phyloP scores from a whole-genome alignment of 2,113 vertebrate species.

The Triplophysa dalaica region DNA sequence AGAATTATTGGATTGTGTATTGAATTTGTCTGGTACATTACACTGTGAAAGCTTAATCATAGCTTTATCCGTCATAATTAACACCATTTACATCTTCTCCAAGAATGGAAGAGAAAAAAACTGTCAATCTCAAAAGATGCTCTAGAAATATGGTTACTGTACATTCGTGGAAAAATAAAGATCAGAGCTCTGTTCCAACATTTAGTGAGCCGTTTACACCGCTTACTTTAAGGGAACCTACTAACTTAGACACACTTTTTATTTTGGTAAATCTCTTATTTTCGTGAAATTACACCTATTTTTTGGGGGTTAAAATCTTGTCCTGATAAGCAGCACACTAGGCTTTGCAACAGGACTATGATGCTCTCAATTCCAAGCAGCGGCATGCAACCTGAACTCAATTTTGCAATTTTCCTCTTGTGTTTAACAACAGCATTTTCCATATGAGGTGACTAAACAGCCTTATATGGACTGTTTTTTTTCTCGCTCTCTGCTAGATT shows the following conservation, averaged over 20 bases:
- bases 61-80: constrained; percentile 11
- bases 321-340: too few relatives aligned
- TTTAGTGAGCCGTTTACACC: too few relatives aligned
- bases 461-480: not conserved
- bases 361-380: too few relatives aligned
- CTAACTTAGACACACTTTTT: too few relatives aligned
- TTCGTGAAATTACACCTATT: too few relatives aligned
- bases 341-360: too few relatives aligned
- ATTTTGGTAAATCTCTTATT: too few relatives aligned
- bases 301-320: too few relatives aligned
- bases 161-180: not conserved
- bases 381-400: not conserved
- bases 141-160: not conserved
- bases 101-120: not conserved
- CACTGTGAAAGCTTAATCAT: constrained; percentile 30
- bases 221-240: not conserved
- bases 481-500: not conserved
- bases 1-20: constrained; percentile 27
- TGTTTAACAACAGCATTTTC: constrained; percentile 4
- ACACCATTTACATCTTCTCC: not conserved
- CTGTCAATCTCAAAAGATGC: constrained; percentile 8
- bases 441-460: constrained; percentile 11
- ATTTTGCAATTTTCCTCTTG: not conserved
- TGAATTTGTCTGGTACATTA: constrained; percentile 24
- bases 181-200: not conserved